Base-by-base conservation (phyloP, 2,113 vertebrate species). In the Psophia crepitans region DNA sequence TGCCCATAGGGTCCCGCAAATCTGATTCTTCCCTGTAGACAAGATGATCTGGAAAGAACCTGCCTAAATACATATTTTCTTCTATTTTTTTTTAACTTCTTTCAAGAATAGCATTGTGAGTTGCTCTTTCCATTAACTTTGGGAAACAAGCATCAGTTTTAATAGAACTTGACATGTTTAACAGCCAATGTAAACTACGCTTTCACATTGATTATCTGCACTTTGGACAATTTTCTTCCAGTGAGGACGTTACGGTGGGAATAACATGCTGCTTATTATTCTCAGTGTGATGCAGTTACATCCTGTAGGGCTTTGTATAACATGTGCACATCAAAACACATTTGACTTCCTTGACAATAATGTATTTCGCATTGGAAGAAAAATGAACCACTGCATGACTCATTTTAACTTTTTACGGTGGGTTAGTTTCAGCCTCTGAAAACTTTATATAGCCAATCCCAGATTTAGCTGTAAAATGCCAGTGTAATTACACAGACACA, bases 151-250 rank as follows among this genome's bases (percentile, higher is more conserved):
- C 26, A 74, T 94, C 89, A 46, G 11, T 88, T 91, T 93, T 96
- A 96, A 57, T 80, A 95, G 78, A 92, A 22, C 77, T 80, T 94
- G 93, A 92, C 39, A 46, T 37, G 26, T 84, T 86, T 80, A 97
- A 89, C 44, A 93, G 26, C 27, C 75, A 96, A 64, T 10, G 53
- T 85, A 96, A 87, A 87, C 70, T 80, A 68, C 28, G 17, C 21
- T 44, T 96, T 95, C 53, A 81, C 21, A 90, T 92, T 87, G 91
- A 94, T 96, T 94, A 87, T 84, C 43, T 91, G 54, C 37, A 96
- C n/a, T 96, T 95, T 89, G n/a, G 73, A 93, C 71, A 95, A 82
- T 93, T 95, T 96, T 76, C 54, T 93, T 84, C 88, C 78, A 71
- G 24, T 32, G 37, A 93, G 41, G 58, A 74, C 63, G 84, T 95